Evolutionary conservation across 2,113 vertebrate species (phyloP).

Genomic region (Microtus pennsylvanicus): DNA sequence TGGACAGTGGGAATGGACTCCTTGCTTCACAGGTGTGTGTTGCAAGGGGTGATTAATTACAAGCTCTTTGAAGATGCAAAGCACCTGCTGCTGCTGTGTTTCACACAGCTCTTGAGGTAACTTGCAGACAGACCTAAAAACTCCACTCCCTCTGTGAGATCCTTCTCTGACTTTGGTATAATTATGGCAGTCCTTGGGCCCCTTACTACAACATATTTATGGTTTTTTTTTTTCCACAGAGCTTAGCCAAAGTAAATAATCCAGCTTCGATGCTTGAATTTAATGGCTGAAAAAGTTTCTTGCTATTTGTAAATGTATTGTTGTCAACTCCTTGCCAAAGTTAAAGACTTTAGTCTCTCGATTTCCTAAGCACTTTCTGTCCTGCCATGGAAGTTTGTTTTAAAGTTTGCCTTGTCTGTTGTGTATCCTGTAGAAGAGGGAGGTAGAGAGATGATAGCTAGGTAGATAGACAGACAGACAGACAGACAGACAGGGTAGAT

Average conservation of each 20-base stretch:
- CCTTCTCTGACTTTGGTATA: conserved; percentile 32
- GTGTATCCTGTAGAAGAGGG: conserved; percentile 76
- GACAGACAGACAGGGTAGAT: conserved; percentile 77
- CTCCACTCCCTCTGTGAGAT: conserved; percentile 44
- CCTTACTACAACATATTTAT: conserved; percentile 54
- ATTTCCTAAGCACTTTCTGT: background rate
- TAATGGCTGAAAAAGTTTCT: conserved; percentile 34
- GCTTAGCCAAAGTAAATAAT: conserved; percentile 78
- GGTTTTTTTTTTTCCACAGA: conserved; percentile 50
- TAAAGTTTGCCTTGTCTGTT: conserved; percentile 60
- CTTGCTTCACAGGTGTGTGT: conserved; percentile 75
- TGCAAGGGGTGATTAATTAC: conserved; percentile 71
- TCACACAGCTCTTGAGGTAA: conserved; percentile 83
- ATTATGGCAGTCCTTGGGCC: conserved; percentile 60
- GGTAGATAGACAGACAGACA: background rate
- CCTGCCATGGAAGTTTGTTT: conserved; percentile 33
- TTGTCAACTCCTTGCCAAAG: conserved; percentile 29
- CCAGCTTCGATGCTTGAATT: conserved; percentile 39
- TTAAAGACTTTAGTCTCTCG: conserved; percentile 25
- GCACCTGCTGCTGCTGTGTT: conserved; percentile 70
- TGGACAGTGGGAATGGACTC: conserved; percentile 17
- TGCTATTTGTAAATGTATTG: conserved; percentile 52
- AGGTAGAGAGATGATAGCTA: conserved; percentile 33
- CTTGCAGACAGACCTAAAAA: conserved; percentile 63
- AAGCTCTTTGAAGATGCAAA: conserved; percentile 87